Percentiles rank a stretch among this genome's conserved stretches.
Conservation (phyloP, 2,797 vertebrate genomes). For the Geotrypetes seraphini region DNA sequence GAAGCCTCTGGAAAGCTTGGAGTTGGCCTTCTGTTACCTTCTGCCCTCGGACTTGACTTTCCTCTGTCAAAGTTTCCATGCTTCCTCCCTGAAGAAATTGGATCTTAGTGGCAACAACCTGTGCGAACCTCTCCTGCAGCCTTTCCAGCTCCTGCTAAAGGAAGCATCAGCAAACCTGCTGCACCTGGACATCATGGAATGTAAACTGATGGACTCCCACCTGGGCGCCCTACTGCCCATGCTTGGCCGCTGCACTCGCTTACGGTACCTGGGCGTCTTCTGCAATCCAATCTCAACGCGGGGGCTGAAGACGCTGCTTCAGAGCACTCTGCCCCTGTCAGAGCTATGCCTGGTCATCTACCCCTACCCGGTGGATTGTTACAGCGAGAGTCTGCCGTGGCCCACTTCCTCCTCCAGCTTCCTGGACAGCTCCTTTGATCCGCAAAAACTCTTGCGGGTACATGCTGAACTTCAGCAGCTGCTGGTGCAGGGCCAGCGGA, state of each 20-base stretch:
- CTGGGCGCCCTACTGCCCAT: constrained; percentile 56
- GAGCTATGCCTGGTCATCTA: constrained; percentile 69
- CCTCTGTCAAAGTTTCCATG: constrained; percentile 71
- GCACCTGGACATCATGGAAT: constrained; percentile 75
- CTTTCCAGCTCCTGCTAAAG: constrained; percentile 60
- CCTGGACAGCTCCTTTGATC: constrained; percentile 61
- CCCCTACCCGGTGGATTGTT: constrained; percentile 74
- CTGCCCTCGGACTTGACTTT: constrained; percentile 68
- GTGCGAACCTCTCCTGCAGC: constrained; percentile 56
- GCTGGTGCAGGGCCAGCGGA: constrained; percentile 47
- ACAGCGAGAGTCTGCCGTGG: constrained; percentile 52
- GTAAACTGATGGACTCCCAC: constrained; percentile 61
- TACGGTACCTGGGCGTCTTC: constrained; percentile 70
- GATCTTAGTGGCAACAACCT: constrained; percentile 80
- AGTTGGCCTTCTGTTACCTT: constrained; percentile 78
- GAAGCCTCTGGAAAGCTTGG: constrained; percentile 73
- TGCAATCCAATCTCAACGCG: constrained; percentile 67
- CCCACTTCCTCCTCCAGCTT: constrained; percentile 61
- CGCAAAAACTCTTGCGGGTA: constrained; percentile 42
- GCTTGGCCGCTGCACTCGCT: constrained; percentile 50
- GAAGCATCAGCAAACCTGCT: constrained; percentile 50
- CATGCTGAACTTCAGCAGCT: constrained; percentile 54
- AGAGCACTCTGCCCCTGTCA: constrained; percentile 37
- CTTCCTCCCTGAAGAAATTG: constrained; percentile 60
- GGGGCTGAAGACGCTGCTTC: constrained; percentile 57